These are phyloP conservation scores for Actinia tenebrosa DNA, from an alignment of 64 coral and sea anemone genomes.

Conservation along the genomic window DNA sequence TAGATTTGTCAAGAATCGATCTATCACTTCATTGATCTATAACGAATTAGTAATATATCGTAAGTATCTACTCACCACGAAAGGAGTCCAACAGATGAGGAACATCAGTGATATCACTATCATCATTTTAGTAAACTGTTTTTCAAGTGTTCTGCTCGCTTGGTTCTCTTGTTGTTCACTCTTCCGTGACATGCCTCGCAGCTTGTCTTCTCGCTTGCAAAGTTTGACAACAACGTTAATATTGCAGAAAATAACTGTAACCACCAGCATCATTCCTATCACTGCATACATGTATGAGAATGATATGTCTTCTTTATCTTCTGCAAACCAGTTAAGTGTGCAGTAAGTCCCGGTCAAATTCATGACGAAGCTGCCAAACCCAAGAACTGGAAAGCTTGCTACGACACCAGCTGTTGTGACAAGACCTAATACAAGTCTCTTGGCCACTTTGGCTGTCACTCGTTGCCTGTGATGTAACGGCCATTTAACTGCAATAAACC, in stretches of 20 bases:
- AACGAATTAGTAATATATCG: no score
- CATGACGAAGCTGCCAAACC: conserved; percentile 69
- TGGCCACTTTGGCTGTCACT: conserved; percentile 48
- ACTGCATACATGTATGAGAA: conserved; percentile 66
- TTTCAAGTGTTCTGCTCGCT: conserved; percentile 34
- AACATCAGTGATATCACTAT: conserved; percentile 71
- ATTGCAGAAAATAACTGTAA: conserved; percentile 72
- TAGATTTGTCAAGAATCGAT: neutral
- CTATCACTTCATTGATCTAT: neutral
- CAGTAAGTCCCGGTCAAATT: conserved; percentile 68
- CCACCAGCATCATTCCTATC: conserved; percentile 41
- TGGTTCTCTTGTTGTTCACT: neutral
- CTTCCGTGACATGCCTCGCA: neutral
- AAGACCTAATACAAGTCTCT: conserved; percentile 23
- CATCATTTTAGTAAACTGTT: conserved; percentile 80
- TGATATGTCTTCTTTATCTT: conserved; percentile 24
- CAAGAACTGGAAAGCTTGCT: conserved; percentile 48
- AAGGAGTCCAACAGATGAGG: conserved; percentile 75
- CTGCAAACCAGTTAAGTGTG: conserved; percentile 78
- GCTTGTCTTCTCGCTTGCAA: conserved; percentile 15
- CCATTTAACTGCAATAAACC: conserved; percentile 53
- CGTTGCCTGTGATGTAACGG: conserved; percentile 73
- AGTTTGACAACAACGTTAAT: conserved; percentile 62
- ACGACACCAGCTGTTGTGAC: conserved; percentile 29
- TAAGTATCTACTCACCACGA: conserved; percentile 50